phyloP scores from a whole-genome alignment of 2,888 invertebrate species.

The Lasioglossum pauxillum region DNA sequence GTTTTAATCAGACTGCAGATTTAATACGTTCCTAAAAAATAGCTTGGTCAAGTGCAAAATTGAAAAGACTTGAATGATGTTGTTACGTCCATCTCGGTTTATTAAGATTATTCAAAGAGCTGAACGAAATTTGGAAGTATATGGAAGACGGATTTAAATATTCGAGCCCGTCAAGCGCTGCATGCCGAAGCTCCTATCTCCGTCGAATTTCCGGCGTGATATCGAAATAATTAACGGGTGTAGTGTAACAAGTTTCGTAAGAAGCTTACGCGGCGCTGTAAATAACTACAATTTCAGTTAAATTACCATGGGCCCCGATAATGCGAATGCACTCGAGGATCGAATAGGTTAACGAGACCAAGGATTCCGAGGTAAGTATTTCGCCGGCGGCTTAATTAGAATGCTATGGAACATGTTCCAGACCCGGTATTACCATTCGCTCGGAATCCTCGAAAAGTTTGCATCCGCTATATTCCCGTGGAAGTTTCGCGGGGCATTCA shows the following conservation, averaged over 20 bases:
- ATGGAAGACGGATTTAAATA: background rate
- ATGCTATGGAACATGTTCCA: constrained; percentile 39
- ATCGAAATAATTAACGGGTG: constrained; percentile 40
- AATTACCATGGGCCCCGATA: constrained; percentile 49
- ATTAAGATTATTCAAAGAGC: background rate
- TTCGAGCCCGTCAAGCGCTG: background rate
- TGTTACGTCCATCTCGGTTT: no score
- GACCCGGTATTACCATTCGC: constrained; percentile 31
- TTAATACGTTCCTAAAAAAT: background rate
- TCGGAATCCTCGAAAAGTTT: constrained; percentile 42
- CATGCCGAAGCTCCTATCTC: background rate
- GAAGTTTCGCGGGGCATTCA: constrained; percentile 33
- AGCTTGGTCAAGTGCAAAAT: no score
- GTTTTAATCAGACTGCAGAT: background rate
- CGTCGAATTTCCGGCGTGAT: constrained; percentile 1
- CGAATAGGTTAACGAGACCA: constrained; percentile 42
- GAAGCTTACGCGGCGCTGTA: constrained; percentile 34
- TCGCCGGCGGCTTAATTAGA: constrained; percentile 47
- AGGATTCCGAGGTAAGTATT: constrained; percentile 39
- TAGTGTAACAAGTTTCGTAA: constrained; percentile 34
- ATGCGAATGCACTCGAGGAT: constrained; percentile 41
- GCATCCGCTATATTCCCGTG: constrained; percentile 21
- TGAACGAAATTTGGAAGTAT: background rate
- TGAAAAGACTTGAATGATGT: no score
- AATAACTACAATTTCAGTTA: constrained; percentile 49